Evolutionary conservation across 2,888 invertebrate species (phyloP).

Genomic region (Melanargia galathea): DNA sequence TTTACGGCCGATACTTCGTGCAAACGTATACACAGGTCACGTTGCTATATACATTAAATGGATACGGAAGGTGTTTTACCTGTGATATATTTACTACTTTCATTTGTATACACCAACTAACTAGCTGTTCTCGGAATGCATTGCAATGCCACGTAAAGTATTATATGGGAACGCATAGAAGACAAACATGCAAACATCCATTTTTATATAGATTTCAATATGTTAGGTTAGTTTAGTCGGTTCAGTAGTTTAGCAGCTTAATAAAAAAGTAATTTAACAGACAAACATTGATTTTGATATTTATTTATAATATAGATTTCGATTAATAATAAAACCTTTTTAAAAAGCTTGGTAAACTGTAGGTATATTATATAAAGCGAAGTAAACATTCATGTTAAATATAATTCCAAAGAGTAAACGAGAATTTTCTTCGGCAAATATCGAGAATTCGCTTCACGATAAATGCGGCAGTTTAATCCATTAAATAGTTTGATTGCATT

Average conservation of each 20-base stretch:
- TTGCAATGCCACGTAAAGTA: no score
- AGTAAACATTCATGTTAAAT: background rate
- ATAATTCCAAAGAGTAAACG: background rate
- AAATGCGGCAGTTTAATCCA: slow-evolving; percentile 13
- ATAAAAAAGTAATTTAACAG: no score
- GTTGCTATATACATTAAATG: slow-evolving; percentile 18
- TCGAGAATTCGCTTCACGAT: background rate
- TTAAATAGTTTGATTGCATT: slow-evolving; percentile 21
- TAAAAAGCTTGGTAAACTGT: background rate
- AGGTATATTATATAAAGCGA: background rate
- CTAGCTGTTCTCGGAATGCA: no score
- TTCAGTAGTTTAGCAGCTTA: no score
- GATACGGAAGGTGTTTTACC: slow-evolving; percentile 18
- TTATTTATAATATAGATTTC: no score
- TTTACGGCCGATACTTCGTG: slow-evolving; percentile 34
- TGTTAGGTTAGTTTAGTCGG: no score
- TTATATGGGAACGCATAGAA: no score
- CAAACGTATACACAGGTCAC: slow-evolving; percentile 22
- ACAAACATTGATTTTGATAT: no score
- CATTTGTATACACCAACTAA: background rate
- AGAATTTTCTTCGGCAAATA: background rate
- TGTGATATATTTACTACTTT: background rate
- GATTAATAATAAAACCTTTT: background rate
- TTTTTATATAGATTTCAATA: no score
- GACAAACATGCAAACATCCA: no score